Percentiles rank a stretch among this genome's conserved stretches.
Evolutionary conservation across 92 coral and sea anemone species (phyloP).

Genomic region (Plumapathes pennacea): DNA sequence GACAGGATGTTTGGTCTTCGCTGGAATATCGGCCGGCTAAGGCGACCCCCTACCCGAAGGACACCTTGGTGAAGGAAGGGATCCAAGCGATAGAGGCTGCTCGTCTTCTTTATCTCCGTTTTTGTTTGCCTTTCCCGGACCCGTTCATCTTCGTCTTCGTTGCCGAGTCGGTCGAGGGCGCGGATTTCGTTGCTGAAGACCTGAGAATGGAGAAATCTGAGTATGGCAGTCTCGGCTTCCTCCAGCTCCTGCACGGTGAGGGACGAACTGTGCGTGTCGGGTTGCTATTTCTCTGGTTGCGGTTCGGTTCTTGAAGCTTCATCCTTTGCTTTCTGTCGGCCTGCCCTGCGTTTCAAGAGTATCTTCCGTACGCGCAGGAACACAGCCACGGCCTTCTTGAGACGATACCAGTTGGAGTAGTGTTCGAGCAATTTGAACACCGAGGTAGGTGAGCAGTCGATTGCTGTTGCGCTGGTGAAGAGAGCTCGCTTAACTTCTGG

Average conservation of each 20-base stretch:
- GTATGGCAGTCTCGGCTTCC: conserved; percentile 44
- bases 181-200: conserved; percentile 44
- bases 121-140: conserved; percentile 19
- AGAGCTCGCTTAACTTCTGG: conserved; percentile 25
- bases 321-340: not conserved
- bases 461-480: not conserved
- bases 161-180: conserved; percentile 16
- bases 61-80: conserved; percentile 51
- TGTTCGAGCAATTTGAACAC: conserved; percentile 18
- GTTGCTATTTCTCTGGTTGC: not conserved
- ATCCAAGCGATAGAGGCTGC: conserved; percentile 54
- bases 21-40: conserved; percentile 56
- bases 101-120: conserved; percentile 27
- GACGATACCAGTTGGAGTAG: conserved; percentile 40
- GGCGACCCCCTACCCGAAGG: conserved; percentile 66
- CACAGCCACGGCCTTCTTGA: conserved; percentile 35
- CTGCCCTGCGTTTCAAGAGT: conserved; percentile 4
- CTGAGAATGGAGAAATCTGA: conserved; percentile 44
- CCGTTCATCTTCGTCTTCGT: conserved; percentile 16
- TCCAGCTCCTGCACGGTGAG: conserved; percentile 42
- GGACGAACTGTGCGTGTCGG: conserved; percentile 13
- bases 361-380: conserved; percentile 23
- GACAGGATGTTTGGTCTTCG: conserved; percentile 48
- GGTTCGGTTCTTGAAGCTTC: not conserved
- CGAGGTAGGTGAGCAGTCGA: not conserved